These are phyloP conservation scores for Dynastes grantii DNA, from an alignment of 2,888 invertebrate species.

Conservation along the genomic window DNA sequence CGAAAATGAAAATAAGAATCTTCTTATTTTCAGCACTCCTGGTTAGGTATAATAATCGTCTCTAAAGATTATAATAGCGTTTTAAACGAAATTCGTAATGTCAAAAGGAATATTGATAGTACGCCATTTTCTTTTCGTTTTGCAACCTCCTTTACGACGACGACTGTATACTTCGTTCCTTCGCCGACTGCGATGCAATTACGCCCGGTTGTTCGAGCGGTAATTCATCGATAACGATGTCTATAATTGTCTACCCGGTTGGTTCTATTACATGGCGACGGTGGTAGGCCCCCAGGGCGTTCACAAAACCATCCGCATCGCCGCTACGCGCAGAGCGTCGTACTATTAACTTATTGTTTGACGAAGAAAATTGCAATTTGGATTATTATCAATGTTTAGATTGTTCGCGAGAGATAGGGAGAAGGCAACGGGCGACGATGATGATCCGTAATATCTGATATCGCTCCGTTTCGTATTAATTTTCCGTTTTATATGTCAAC, in stretches of 20 bases:
- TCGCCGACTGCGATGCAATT: constrained; percentile 59
- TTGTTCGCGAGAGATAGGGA: constrained; percentile 52
- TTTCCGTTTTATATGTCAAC: constrained; percentile 45
- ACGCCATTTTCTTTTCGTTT: constrained; percentile 15
- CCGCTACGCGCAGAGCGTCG: constrained; percentile 43
- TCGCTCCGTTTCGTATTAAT: constrained; percentile 36
- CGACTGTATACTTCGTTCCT: constrained; percentile 23
- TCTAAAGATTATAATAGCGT: too few species aligned
- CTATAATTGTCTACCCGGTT: constrained; percentile 64
- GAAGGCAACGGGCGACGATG: not conserved
- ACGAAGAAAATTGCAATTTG: constrained; percentile 68
- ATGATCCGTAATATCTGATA: constrained; percentile 7
- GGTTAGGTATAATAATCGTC: too few species aligned
- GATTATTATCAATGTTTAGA: constrained; percentile 64
- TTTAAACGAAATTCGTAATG: too few species aligned
- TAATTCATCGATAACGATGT: constrained; percentile 66
- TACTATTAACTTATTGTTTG: constrained; percentile 68
- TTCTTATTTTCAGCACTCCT: too few species aligned
- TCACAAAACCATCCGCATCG: constrained; percentile 47
- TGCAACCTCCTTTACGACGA: not conserved
- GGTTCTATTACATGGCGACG: constrained; percentile 31
- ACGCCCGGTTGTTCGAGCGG: constrained; percentile 67
- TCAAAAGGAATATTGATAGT: too few species aligned
- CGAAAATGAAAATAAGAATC: too few species aligned
- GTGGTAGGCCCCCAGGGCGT: constrained; percentile 37